Conservation (phyloP, 1,140 invertebrate genomes). For the Caenorhabditis inopinata region DNA sequence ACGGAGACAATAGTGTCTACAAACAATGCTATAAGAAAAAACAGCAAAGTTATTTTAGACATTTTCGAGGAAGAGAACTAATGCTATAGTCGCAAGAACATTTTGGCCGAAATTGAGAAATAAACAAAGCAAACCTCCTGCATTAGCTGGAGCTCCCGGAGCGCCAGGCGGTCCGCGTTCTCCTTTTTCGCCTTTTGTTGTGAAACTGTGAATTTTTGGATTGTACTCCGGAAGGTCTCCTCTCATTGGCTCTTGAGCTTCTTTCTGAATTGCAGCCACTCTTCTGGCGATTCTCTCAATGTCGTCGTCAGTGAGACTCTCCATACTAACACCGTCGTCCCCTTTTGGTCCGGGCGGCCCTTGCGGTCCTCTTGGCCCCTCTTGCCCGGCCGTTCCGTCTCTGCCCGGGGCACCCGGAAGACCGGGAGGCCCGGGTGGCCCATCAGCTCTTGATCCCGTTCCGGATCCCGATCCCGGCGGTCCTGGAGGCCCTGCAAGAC, state of each 20-base stretch:
- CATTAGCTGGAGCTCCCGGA: neutral
- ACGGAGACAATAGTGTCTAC: neutral
- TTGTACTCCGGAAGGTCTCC: conserved; percentile 43
- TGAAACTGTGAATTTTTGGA: conserved; percentile 34
- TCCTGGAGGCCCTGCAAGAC: neutral
- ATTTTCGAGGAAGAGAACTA: neutral
- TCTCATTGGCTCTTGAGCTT: neutral
- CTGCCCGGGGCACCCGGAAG: conserved; percentile 38
- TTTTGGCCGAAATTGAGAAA: neutral
- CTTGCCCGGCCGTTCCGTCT: neutral
- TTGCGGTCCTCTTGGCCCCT: conserved; percentile 46
- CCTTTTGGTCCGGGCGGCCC: conserved; percentile 48
- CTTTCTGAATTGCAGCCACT: conserved; percentile 32
- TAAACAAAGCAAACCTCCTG: conserved; percentile 12
- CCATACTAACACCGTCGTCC: conserved; percentile 37
- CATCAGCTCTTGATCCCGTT: conserved; percentile 42
- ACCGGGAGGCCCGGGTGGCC: conserved; percentile 41
- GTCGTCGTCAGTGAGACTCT: conserved; percentile 53
- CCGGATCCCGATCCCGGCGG: neutral
- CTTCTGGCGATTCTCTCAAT: conserved; percentile 52
- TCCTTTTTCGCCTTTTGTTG: conserved; percentile 51
- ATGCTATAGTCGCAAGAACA: neutral
- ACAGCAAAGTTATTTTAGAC: neutral
- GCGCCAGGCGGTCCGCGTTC: conserved; percentile 45
- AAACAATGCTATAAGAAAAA: neutral